Conservation (phyloP, 2,113 vertebrate species). For the Picathartes gymnocephalus region DNA sequence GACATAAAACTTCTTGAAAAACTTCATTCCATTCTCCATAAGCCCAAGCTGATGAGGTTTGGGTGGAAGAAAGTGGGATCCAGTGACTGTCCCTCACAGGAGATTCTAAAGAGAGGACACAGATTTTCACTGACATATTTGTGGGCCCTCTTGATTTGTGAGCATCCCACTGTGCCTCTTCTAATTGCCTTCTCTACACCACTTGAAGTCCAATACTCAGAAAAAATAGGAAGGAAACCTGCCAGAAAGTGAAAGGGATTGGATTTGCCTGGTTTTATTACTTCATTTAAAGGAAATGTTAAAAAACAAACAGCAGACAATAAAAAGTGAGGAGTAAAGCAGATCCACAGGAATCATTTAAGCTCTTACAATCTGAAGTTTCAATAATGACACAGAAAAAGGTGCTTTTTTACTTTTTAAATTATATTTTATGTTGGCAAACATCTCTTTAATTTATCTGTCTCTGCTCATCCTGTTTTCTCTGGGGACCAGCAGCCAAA, state of each 20-base stretch:
- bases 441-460: constrained; percentile 31
- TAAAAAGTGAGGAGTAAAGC: background rate
- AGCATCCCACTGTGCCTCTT: background rate
- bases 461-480: constrained; percentile 1
- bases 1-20: background rate
- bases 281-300: constrained; percentile 1
- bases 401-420: background rate
- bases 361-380: background rate
- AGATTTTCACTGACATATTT: background rate
- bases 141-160: background rate
- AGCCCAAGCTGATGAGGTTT: background rate
- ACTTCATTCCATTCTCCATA: accelerated
- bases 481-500: background rate
- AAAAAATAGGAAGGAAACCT: background rate
- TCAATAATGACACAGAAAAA: constrained; percentile 10
- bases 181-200: background rate
- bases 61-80: background rate
- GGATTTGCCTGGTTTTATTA: background rate
- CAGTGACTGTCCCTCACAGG: background rate
- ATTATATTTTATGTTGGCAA: constrained; percentile 24
- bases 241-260: background rate
- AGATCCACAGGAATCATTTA: background rate
- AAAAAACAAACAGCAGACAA: constrained; percentile 8
- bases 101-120: background rate
- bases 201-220: background rate